Base-by-base conservation (phyloP, 2,113 vertebrate genomes). In the Plestiodon gilberti region DNA sequence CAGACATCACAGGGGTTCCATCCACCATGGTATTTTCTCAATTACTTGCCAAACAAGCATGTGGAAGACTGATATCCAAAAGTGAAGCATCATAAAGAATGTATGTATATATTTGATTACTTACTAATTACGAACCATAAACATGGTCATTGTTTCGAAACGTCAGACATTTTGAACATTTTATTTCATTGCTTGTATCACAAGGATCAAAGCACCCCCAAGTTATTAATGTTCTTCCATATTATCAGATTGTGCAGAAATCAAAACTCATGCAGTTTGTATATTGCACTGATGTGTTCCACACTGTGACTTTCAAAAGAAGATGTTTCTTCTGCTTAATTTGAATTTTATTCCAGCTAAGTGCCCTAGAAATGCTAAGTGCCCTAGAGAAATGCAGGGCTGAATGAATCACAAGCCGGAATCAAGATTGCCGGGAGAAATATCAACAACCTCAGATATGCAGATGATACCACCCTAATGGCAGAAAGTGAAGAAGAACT, bases 251-350 rank as follows among this genome's bases (percentile, higher is more conserved):
- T 2, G 3, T 55, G 22, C 40, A 83, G 15, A 38, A 65, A 73
- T 90, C 84, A 87, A 85, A 93, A 90, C 91, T 86, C 33, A n/a
- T 74, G 7, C 40, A 52, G 40, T 73, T 25, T 20, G 30, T 74
- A 25, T 33, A 65, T 61, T 83, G 43, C 52, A 81, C 30, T 90
- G 74, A 92, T 67, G 11, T 30, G 55, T 71, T 74, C 82, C 74
- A 88, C 80, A 92, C 85, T 85, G 23, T 84, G 87, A 55, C 28
- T 86, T 90, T 84, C 88, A 87, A 85, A 15, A 78, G 28, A 22
- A 77, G 20, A 28, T 64, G 43, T 52, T 78, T 78, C 82, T 71
- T 89, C 59, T 67, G 33, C 18, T 22, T 75, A 78, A 87, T 62
- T 57, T 82, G 78, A 35, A 38, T 57, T 82, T 85, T 64, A 65